phyloP scores from a whole-genome alignment of 2,113 vertebrate genomes.

The Scalopus aquaticus region DNA sequence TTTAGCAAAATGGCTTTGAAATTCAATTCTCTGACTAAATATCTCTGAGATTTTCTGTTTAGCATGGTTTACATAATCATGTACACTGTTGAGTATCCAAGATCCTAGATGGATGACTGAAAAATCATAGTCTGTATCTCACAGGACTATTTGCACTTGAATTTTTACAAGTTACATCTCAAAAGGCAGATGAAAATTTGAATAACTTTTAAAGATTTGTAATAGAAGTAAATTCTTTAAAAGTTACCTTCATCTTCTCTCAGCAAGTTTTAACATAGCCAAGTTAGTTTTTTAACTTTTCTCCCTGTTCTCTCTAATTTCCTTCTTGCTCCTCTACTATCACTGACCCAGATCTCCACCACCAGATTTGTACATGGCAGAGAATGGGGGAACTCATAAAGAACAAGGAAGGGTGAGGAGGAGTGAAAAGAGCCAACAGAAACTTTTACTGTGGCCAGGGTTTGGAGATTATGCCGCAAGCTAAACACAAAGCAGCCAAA shows the following conservation, averaged over 20 bases:
- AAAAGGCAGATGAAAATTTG: not conserved
- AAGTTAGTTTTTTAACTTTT: not conserved
- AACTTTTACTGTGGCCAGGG: slow-evolving; percentile 36
- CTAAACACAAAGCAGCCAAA: slow-evolving; percentile 32
- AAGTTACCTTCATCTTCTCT: not conserved
- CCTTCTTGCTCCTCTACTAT: not conserved
- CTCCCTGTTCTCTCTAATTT: not conserved
- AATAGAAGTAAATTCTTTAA: not conserved
- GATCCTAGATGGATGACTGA: not conserved
- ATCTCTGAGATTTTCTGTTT: slow-evolving; percentile 42
- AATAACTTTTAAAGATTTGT: not conserved
- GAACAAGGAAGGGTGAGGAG: slow-evolving; percentile 17
- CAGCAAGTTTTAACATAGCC: not conserved
- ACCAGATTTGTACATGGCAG: slow-evolving; percentile 5
- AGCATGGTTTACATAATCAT: slow-evolving; percentile 29
- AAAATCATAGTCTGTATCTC: not conserved
- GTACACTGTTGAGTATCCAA: not conserved
- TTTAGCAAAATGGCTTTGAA: not conserved
- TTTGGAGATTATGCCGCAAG: slow-evolving; percentile 28
- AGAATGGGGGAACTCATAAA: not conserved
- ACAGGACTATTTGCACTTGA: not conserved
- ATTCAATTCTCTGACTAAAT: slow-evolving; percentile 36
- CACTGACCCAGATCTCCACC: slow-evolving; percentile 43
- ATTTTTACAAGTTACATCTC: not conserved
- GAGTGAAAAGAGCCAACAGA: slow-evolving; percentile 44